Evolutionary conservation across 1,140 invertebrate species (phyloP).

Genomic region (Ephestia elutella): DNA sequence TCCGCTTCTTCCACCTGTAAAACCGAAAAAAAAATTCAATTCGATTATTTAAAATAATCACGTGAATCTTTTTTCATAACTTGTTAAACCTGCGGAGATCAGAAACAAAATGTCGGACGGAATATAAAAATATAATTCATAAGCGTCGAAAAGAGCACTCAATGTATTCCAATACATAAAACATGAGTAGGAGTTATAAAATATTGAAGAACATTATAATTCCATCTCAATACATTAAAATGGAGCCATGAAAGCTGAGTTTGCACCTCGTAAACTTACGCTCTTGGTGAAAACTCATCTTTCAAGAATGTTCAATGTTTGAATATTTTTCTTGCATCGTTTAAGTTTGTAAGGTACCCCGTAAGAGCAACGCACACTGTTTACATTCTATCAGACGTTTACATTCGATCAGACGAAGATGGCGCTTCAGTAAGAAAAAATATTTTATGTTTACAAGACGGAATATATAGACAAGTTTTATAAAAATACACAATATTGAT

Average conservation of each 20-base stretch:
- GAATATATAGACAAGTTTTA: neutral
- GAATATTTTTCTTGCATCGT: neutral
- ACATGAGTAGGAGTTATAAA: neutral
- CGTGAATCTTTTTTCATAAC: too few relatives aligned
- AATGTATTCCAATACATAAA: constrained; percentile 1
- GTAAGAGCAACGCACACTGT: constrained; percentile 12
- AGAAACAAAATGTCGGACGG: neutral
- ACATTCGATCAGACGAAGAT: constrained; percentile 11
- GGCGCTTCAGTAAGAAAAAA: neutral
- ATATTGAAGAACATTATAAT: constrained; percentile 2
- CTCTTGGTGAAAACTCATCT: neutral
- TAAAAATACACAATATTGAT: neutral
- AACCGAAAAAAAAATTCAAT: too few relatives aligned
- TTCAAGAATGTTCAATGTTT: neutral
- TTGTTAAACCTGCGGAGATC: neutral
- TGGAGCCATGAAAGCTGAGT: constrained; percentile 5
- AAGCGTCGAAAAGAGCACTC: neutral
- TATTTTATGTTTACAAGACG: neutral
- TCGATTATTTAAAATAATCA: too few relatives aligned
- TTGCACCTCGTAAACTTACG: constrained; percentile 9
- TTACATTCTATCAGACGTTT: constrained; percentile 16
- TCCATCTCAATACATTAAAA: constrained; percentile 10
- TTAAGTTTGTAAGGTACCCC: constrained; percentile 2
- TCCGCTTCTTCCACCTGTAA: too few relatives aligned
- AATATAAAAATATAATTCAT: neutral